A percentile compares a stretch with the other conserved stretches of the same genome.
Evolutionary conservation across 2,113 vertebrate species (phyloP).

Genomic region (Dipodomys stephensi): DNA sequence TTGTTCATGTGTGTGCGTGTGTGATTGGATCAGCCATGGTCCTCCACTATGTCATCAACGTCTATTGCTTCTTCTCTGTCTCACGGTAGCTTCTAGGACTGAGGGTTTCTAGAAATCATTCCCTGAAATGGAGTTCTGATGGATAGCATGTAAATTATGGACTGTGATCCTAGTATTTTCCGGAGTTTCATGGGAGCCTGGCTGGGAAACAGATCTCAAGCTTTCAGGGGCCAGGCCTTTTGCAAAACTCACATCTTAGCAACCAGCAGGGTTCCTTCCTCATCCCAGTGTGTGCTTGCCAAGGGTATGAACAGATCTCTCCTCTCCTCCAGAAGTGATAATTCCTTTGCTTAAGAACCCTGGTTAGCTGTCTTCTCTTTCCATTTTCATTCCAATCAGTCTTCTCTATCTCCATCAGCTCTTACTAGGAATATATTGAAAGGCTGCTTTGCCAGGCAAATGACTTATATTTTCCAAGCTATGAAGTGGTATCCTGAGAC

Average conservation of each 20-base stretch:
- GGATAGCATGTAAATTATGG: fast-evolving
- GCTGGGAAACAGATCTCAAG: background rate
- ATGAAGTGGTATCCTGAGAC: background rate
- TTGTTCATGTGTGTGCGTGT: background rate
- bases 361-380: background rate
- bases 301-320: background rate
- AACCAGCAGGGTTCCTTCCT: background rate
- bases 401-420: background rate
- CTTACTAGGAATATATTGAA: background rate
- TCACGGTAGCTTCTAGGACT: background rate
- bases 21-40: background rate
- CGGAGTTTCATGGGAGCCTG: background rate
- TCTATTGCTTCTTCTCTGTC: background rate
- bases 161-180: background rate
- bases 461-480: background rate
- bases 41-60: background rate
- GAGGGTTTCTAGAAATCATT: background rate
- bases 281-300: fast-evolving
- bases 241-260: background rate
- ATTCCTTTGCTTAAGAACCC: background rate
- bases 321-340: background rate
- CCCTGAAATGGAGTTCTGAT: background rate
- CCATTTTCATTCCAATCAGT: constrained; percentile 49
- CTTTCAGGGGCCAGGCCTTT: background rate
- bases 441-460: background rate